Base-by-base conservation (phyloP, 2,888 invertebrate genomes). In the Campoletis raptor region DNA sequence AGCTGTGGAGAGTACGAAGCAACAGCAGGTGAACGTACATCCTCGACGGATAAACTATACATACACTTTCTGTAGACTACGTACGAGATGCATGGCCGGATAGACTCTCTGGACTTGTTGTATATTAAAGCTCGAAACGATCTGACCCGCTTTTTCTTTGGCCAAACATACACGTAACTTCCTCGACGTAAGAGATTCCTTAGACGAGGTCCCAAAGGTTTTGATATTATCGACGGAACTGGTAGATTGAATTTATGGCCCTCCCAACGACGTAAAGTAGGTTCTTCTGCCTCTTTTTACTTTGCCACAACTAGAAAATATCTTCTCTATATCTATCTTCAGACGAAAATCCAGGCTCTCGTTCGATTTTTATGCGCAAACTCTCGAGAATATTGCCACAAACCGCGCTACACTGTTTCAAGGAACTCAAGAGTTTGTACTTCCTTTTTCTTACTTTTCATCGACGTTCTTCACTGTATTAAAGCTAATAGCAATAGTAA, bases 191-290 rank as follows among this genome's bases (percentile, higher is more conserved):
- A 30, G 88, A 89, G 92, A 88, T 90, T 92, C 90, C 90, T 91
- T 90, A 92, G 91, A 92, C 91, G 89, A 89, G 83, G 85, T 88
- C 91, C 91, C 89, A 89, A 83, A 89, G 85, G 89, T 88, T 81
- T 64, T 90, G 90, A 91, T 92, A 92, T 92, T 92, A 92, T 91
- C 91, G 90, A 88, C 83, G 74, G 77, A 81, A 67, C 66, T 80
- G 83, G 85, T 87, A 87, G 81, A 89, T 89, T 88, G 91, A 91
- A 93, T 93, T 93, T 93, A 93, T 92, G 87, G 91, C 85, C 77
- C 81, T 84, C 77, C 15, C 70, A 66, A 30, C 30, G 61, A 73
- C 80, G 74, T 84, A 69, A 69, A 78, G 85, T 83, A 84, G 89
- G 81, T 88, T 88, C 85, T 86, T 83, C 86, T 83, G 83, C 76